Percentiles rank a stretch among this genome's conserved stretches.
Conservation (phyloP, 2,797 vertebrate species). For the Onychomys leucogaster region DNA sequence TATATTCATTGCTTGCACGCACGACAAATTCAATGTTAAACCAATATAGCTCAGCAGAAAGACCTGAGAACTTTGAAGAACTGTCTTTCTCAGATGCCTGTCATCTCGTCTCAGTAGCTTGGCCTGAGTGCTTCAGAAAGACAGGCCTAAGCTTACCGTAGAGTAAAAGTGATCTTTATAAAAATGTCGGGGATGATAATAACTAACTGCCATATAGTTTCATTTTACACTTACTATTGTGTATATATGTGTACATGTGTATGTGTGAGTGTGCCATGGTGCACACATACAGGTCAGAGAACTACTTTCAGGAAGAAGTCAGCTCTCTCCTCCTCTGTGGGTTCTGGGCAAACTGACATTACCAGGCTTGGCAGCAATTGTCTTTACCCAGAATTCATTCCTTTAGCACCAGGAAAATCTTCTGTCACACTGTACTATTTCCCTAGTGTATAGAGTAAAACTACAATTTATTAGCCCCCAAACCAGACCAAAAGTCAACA, state of each 20-base stretch:
- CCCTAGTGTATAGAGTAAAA: conserved; percentile 30
- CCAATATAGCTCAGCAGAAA: neutral
- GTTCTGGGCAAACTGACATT: neutral
- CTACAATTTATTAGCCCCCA: neutral
- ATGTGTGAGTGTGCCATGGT: neutral
- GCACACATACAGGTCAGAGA: neutral
- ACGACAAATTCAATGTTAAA: neutral
- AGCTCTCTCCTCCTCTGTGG: neutral
- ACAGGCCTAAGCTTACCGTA: neutral
- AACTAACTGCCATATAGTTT: neutral
- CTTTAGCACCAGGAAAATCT: neutral
- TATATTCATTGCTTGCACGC: neutral
- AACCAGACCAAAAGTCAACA: conserved; percentile 15
- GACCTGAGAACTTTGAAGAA: neutral
- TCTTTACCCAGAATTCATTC: neutral
- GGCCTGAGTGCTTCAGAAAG: neutral
- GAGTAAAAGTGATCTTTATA: neutral
- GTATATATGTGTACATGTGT: neutral
- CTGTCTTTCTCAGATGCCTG: neutral
- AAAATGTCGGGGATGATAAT: neutral
- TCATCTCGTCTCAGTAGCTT: neutral
- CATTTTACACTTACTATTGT: neutral
- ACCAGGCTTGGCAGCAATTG: neutral
- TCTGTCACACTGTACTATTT: neutral
- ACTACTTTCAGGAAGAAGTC: neutral